Evolutionary conservation across 2,113 vertebrate species (phyloP), one percentile per base, ranked within the genome.

Genomic region (Hyperopisus bebe): DNA sequence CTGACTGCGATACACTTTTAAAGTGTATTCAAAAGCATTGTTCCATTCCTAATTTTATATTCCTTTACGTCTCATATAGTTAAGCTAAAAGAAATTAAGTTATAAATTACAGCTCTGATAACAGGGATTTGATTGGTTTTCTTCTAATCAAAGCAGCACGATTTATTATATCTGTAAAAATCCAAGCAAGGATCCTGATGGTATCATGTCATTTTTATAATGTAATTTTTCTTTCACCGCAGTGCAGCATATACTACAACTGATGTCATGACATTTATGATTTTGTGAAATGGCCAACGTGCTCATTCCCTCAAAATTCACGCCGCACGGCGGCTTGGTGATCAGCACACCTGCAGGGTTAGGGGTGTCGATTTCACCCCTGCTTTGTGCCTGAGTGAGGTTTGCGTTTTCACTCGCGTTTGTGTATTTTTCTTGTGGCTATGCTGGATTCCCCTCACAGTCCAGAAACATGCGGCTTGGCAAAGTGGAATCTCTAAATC

Each of bases 161-260:
- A 91, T 93, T 92, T 92, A 83, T 92, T 91, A 93, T 92, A 88
- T 89, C 91, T 91, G 87, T 74, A 89, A 90, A 91, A 92, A n/a
- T 62, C 39, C 77, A 58, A 53, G 48, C 51, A 46, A 89, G 35
- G 35, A 55, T 50, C 47, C 10, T 15, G 47, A 9, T 5, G 77
- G 50, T 7, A 92, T 92, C 94, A 93, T 91, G 90, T 95, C 93
- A 94, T 93, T 93, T 94, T 95, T 93, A 94, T 93, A 87, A 90
- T 90, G 9, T n/a, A 90, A 94, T 94, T 91, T 88, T 91, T 94
- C 93, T 93, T 77, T 85, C 21, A 42, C 47, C 0, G 9, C 80
- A 24, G 21, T 84, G 74, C 3, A 27, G 50, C 31, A 55, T 82
- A 27, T 89, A 55, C 46, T 31, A 82, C 46, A 80, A 19, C 70